Evolutionary conservation across 1,140 invertebrate species (phyloP), one percentile per base, ranked within the genome.

Genomic region (Proales similis): DNA sequence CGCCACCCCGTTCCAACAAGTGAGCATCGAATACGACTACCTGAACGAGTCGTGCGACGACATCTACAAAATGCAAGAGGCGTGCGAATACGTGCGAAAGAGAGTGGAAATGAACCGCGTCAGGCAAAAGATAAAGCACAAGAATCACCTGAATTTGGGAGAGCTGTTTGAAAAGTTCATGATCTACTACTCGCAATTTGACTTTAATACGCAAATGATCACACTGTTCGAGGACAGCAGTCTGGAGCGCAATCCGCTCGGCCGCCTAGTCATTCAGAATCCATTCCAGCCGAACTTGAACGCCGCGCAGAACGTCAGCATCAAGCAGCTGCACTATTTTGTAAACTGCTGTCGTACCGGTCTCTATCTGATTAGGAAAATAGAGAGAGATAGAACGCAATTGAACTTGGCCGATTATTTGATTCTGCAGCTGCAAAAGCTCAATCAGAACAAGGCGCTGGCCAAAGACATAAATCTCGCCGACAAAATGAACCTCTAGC

Each of bases 111-210:
- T 57, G 12, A 5, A 14, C 4, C 26, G 1, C 9, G 17, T 57
- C 9, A 57, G 32, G 45, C n/a, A 22, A 24, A 42, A 29, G 2
- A 9, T 57, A 4, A 57, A 39, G 30, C 17, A 29, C 1, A 57
- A 39, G 4, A 57, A 57, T 57, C 19, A 42, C 24, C 17, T 26
- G 27, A 19, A 17, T 14, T 26, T 57, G 11, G 45, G 20, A 2
- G 36, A 57, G 11, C 12, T 57, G 12, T 14, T 57, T 12, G 30
- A 42, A 42, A 42, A 42, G 3, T 57, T 57, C 32, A 42, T 57
- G 29, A 57, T 42, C 32, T 57, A 42, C 32, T 57, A 57, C 45
- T 39, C 51, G 11, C 39, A 57, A 29, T 57, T 57, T 57, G 51
- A 57, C 45, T 57, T 57, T 24, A 26, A 42, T 20, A 42, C 51